Percentiles rank a stretch among this genome's conserved stretches.
Conservation (phyloP, 2,797 vertebrate species). For the Sebastes matsubarae region DNA sequence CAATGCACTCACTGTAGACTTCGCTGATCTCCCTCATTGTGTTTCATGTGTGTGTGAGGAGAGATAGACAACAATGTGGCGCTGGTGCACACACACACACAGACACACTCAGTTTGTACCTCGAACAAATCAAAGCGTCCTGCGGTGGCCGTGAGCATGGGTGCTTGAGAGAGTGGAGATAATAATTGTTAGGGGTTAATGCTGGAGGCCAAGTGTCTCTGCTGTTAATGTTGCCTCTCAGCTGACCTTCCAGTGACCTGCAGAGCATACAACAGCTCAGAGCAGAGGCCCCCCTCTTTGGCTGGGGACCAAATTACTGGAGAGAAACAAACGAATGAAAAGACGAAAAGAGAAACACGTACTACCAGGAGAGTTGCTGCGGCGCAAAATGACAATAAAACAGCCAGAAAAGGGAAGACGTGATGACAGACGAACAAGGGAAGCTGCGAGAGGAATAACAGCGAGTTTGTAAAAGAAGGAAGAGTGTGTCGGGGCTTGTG, state of each 20-base stretch:
- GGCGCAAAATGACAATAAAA: slow-evolving; percentile 21
- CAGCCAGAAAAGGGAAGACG: slow-evolving; percentile 20
- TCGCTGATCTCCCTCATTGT: slow-evolving; percentile 15
- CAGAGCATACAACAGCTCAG: slow-evolving; percentile 27
- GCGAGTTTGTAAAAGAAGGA: not conserved
- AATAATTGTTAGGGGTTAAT: slow-evolving; percentile 27
- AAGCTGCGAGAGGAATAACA: slow-evolving; percentile 13
- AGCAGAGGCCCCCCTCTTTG: slow-evolving; percentile 31
- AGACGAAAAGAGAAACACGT: slow-evolving; percentile 23
- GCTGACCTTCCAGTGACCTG: slow-evolving; percentile 59
- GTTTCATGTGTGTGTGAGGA: not conserved
- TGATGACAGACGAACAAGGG: slow-evolving; percentile 37
- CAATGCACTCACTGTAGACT: not conserved
- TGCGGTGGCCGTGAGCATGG: slow-evolving; percentile 8
- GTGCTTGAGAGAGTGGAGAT: slow-evolving; percentile 10
- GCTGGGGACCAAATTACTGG: slow-evolving; percentile 35
- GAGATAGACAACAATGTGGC: slow-evolving; percentile 5
- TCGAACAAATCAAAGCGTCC: slow-evolving; percentile 5
- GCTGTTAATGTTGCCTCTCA: slow-evolving; percentile 38
- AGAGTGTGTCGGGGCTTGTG: not conserved
- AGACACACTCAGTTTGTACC: not conserved
- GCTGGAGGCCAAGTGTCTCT: slow-evolving; percentile 50
- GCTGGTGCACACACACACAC: not conserved
- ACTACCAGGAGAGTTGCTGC: slow-evolving; percentile 5
- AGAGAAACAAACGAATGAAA: slow-evolving; percentile 40